These are phyloP conservation scores for Thymelicus lineola DNA, from an alignment of 2,888 invertebrate genomes.

Conservation along the genomic window DNA sequence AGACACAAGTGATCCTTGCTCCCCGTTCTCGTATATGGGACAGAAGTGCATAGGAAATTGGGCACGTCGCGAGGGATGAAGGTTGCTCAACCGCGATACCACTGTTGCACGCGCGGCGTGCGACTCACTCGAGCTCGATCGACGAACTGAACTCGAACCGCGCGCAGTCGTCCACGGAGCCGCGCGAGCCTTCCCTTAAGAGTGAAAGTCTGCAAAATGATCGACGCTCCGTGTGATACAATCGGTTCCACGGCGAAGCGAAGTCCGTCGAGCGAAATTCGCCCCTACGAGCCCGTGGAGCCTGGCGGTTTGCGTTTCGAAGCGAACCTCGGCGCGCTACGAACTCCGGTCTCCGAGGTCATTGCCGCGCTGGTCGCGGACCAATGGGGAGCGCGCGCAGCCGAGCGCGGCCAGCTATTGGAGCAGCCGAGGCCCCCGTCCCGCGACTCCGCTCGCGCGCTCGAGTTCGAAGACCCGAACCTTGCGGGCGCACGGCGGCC, in stretches of 20 bases:
- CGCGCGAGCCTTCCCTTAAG: conserved; percentile 79
- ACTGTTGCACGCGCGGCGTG: conserved; percentile 76
- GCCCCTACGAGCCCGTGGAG: conserved; percentile 79
- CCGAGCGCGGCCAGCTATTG: conserved; percentile 76
- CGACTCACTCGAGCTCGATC: conserved; percentile 84
- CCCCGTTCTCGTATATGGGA: conserved; percentile 69
- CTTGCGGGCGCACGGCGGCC: conserved; percentile 95
- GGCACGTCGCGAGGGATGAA: conserved; percentile 77
- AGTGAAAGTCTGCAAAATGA: conserved; percentile 86
- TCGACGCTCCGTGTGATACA: conserved; percentile 81
- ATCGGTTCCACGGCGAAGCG: conserved; percentile 72
- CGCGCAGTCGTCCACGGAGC: conserved; percentile 73
- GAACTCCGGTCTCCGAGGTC: conserved; percentile 93
- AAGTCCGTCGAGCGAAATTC: conserved; percentile 75
- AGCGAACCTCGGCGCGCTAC: conserved; percentile 90
- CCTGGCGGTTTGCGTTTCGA: conserved; percentile 80
- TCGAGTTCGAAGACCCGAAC: conserved; percentile 92
- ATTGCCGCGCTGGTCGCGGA: conserved; percentile 88
- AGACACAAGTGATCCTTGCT: conserved; percentile 61
- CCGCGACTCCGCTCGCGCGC: conserved; percentile 67
- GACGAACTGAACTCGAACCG: conserved; percentile 80
- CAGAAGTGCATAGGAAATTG: conserved; percentile 76
- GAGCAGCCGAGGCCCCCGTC: conserved; percentile 72
- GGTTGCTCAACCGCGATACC: conserved; percentile 68
- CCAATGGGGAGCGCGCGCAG: conserved; percentile 82